These are phyloP conservation scores for Prosapia bicincta DNA, from an alignment of 2,888 invertebrate species.

Conservation along the genomic window DNA sequence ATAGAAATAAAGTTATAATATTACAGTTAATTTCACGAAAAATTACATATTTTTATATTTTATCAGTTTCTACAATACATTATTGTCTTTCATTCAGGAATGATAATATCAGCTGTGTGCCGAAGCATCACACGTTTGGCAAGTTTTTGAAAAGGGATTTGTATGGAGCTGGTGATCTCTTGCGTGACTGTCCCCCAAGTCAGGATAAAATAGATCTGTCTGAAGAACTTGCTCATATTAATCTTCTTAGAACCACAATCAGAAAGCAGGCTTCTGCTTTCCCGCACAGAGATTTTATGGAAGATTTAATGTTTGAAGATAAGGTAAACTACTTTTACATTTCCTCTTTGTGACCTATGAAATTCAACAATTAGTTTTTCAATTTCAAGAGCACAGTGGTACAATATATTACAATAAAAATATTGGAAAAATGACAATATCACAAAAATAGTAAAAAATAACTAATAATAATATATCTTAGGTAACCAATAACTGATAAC, in stretches of 20 bases:
- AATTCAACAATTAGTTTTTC: too few relatives aligned
- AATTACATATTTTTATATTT: too few relatives aligned
- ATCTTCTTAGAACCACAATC: conserved; percentile 47
- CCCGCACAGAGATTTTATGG: conserved; percentile 40
- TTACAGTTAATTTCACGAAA: too few relatives aligned
- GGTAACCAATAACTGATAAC: too few relatives aligned
- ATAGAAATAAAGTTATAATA: too few relatives aligned
- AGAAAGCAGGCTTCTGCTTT: conserved; percentile 42
- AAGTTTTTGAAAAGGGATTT: conserved; percentile 43
- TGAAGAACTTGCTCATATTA: conserved; percentile 50
- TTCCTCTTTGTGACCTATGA: too few relatives aligned
- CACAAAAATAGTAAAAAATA: too few relatives aligned
- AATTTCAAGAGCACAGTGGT: too few relatives aligned
- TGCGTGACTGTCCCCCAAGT: conserved; percentile 46
- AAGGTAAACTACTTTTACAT: conserved; percentile 42
- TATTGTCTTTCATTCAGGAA: conserved; percentile 45
- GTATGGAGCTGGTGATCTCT: conserved; percentile 50
- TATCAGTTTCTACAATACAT: too few relatives aligned
- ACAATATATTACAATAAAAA: too few relatives aligned
- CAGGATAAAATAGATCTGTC: conserved; percentile 47
- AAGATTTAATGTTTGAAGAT: conserved; percentile 43
- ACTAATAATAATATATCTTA: too few relatives aligned
- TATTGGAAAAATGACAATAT: too few relatives aligned
- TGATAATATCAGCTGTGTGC: conserved; percentile 50
- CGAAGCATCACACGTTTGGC: conserved; percentile 52